A percentile compares a stretch with the other conserved stretches of the same genome.
Evolutionary conservation across 2,113 vertebrate genomes (phyloP).

Genomic region (Tragelaphus strepsiceros): DNA sequence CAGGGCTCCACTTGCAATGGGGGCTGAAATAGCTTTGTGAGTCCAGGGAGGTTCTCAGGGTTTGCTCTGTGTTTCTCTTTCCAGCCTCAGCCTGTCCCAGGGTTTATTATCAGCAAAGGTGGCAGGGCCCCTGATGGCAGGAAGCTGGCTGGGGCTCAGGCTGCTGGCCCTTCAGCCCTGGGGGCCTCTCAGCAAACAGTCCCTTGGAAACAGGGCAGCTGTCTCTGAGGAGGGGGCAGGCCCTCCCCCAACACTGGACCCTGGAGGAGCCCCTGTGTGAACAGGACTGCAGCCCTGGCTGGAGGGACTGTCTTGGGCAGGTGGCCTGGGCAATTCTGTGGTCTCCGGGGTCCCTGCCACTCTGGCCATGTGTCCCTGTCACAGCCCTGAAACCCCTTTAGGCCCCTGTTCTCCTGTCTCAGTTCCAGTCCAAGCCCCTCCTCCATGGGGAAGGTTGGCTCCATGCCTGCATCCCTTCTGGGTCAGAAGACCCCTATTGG

Average conservation of each 20-base stretch:
- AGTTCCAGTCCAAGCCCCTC: not conserved
- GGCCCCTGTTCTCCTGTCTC: not conserved
- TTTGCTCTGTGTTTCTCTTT: not conserved
- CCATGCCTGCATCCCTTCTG: not conserved
- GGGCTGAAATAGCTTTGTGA: not conserved
- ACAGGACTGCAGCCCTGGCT: no score
- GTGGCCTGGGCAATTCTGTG: not conserved
- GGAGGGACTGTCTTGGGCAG: no score
- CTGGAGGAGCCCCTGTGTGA: no score
- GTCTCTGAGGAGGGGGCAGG: accelerated
- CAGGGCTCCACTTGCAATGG: not conserved
- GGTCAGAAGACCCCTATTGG: not conserved
- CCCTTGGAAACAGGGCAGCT: not conserved
- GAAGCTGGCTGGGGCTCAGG: not conserved
- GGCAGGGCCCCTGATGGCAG: not conserved
- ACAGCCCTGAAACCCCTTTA: not conserved
- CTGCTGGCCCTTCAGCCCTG: not conserved
- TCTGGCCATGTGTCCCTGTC: accelerated
- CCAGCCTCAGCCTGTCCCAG: no score
- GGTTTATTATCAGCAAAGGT: not conserved
- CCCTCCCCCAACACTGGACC: no score
- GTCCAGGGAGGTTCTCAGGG: not conserved
- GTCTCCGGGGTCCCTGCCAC: not conserved
- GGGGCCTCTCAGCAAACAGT: not conserved
- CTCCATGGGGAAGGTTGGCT: not conserved